Percentiles rank a stretch among this genome's conserved stretches.
Conservation (phyloP, 2,113 vertebrate species). For the Chauna torquata region DNA sequence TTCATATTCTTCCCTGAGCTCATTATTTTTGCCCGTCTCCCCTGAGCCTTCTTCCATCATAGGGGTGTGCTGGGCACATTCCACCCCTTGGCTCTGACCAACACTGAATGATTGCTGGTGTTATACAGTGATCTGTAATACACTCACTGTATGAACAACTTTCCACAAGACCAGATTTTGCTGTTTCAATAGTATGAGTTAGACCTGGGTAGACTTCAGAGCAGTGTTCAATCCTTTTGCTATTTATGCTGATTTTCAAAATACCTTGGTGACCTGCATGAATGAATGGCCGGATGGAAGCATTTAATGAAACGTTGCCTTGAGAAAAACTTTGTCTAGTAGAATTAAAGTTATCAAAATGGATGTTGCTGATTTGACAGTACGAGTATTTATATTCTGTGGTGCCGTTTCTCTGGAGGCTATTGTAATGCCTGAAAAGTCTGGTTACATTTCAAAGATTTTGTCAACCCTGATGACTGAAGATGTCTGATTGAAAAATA, state of each 20-base stretch:
- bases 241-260: background rate
- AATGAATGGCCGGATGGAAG: background rate
- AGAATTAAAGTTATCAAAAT: background rate
- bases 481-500: background rate
- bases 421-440: background rate
- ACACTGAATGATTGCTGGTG: rapidly evolving
- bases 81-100: background rate
- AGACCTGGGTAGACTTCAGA: background rate
- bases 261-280: background rate
- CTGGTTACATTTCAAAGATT: background rate
- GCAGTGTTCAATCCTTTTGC: background rate
- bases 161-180: background rate
- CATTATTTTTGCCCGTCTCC: background rate
- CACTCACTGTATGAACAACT: rapidly evolving
- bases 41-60: background rate
- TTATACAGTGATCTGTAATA: background rate
- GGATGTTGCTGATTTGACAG: background rate
- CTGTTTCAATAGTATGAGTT: background rate
- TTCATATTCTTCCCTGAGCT: background rate
- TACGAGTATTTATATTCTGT: background rate
- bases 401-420: background rate
- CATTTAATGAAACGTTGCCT: background rate
- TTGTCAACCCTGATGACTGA: background rate
- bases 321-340: background rate
- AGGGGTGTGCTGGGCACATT: background rate